phyloP scores from a whole-genome alignment of 2,797 vertebrate species.

The Spinibarbus caldwelli region DNA sequence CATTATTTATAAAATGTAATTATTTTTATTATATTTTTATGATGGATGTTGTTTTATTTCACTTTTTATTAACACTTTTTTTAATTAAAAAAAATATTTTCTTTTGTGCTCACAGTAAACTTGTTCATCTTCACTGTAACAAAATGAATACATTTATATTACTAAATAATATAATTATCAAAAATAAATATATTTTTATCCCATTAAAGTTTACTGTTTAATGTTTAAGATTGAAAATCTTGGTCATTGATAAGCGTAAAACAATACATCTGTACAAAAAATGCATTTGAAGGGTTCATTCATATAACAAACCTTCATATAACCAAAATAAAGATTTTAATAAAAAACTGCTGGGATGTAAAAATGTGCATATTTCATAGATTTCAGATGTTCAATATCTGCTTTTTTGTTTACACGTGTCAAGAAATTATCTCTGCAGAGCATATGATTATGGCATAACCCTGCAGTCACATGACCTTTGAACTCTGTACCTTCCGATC shows the following conservation, averaged over 20 bases:
- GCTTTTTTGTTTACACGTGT: not conserved
- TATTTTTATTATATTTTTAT: not conserved
- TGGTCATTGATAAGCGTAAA: not conserved
- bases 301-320: not conserved
- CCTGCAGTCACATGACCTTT: not conserved
- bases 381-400: not conserved
- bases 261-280: not conserved
- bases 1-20: not conserved
- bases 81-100: not conserved
- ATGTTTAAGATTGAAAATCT: not conserved
- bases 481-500: not conserved
- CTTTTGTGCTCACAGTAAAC: not conserved
- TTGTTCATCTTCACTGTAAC: not conserved
- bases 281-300: not conserved
- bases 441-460: not conserved
- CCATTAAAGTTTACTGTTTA: not conserved
- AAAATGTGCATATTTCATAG: not conserved
- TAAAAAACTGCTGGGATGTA: too few species aligned
- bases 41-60: not conserved
- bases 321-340: not conserved
- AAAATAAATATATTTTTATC: not conserved
- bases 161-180: not conserved
- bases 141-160: not conserved
- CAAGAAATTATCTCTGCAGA: not conserved
- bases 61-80: not conserved